Evolutionary conservation across 2,797 vertebrate species (phyloP).

Genomic region (Rhynchotus rufescens): DNA sequence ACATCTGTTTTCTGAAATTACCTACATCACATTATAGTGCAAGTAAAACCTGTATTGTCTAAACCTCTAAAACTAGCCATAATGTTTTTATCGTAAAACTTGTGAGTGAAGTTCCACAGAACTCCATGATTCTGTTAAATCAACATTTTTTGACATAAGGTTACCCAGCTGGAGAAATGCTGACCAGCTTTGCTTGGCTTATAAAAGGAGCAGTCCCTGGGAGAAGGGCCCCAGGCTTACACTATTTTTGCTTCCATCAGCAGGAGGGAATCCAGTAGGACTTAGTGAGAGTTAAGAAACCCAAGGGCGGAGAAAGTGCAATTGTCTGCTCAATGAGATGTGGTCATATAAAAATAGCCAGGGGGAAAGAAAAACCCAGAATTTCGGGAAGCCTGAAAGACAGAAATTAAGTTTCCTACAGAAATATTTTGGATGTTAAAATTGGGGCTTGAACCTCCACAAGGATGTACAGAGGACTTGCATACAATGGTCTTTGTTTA

Average conservation of each 20-base stretch:
- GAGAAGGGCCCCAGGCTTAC: background rate
- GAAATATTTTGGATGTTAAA: background rate
- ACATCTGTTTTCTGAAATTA: constrained; percentile 8
- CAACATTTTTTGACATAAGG: background rate
- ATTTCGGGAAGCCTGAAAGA: background rate
- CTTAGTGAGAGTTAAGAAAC: background rate
- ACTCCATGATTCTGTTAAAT: background rate
- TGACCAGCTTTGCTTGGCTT: background rate
- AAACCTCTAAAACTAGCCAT: background rate
- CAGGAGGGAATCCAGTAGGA: background rate
- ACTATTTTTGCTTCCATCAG: background rate
- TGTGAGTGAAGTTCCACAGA: background rate
- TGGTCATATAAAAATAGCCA: background rate
- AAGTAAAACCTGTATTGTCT: background rate
- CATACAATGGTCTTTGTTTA: background rate
- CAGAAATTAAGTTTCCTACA: background rate
- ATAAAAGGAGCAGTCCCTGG: background rate
- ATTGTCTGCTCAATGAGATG: background rate
- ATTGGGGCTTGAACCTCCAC: background rate
- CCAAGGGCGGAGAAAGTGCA: background rate
- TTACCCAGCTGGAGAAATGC: background rate
- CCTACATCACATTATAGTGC: background rate
- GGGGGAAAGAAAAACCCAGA: background rate
- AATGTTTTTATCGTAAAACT: background rate
- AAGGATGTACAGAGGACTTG: background rate